Evolutionary conservation across 2,888 invertebrate genomes (phyloP), one percentile per base, ranked within the genome.

Genomic region (Mesoligia furuncula): DNA sequence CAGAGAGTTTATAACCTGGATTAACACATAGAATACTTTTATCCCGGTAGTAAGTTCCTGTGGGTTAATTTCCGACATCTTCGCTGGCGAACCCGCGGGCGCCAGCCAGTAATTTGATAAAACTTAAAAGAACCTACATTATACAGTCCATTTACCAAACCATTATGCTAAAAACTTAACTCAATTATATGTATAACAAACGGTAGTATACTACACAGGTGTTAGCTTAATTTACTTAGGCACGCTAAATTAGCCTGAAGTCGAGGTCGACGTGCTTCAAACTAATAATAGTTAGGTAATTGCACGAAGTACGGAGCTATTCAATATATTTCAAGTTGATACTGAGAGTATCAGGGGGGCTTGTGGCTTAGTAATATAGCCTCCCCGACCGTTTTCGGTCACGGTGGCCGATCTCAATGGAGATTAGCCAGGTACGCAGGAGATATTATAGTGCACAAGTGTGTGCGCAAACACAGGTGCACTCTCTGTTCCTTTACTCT

Each of bases 171-270:
- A 85, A 83, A 87, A 80, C 67, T 64, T 57, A 51, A 75, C 73
- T 73, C 51, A 77, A 81, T 78, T 85, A 79, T 73, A 27, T 15
- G 27, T 79, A 62, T 65, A 74, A 79, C 67, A 57, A 80, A 72
- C 68, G 42, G 45, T 61, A 70, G 70, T 62, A 7, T 59, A 75
- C 15, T 39, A 36, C 64, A 68, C 69, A 69, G 74, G 66, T 80
- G 73, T 75, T 81, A 67, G 68, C 42, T 76, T 86, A 87, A 89
- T 88, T n/a, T 83, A 87, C 88, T 86, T 83, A 79, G 74, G 42
- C 79, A 73, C 69, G 48, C 76, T 79, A 75, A 84, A 77, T 87
- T 79, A 71, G 64, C 48, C 57, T 59, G 61, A 62, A 45, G 42
- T 68, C 11, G 61, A 76, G 85, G 81, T 80, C 79, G 31, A 72